phyloP scores from a whole-genome alignment of 2,888 invertebrate species.

The Lasioglossum figueresi region DNA sequence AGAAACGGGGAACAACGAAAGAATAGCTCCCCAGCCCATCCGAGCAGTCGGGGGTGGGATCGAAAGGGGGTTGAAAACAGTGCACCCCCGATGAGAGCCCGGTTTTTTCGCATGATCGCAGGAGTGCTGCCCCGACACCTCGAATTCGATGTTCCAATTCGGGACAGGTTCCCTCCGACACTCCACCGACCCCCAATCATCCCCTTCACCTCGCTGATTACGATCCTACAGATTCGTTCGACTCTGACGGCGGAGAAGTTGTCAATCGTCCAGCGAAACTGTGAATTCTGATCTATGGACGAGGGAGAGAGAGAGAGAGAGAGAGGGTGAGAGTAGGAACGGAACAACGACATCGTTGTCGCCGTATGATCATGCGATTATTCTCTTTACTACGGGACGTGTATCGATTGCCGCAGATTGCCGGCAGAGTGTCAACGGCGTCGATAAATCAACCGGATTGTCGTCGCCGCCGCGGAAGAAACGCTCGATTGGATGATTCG shows the following conservation, averaged over 20 bases:
- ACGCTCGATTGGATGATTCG: constrained; percentile 38
- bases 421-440: constrained; percentile 25
- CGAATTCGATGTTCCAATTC: constrained; percentile 47
- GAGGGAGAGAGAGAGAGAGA: constrained; percentile 30
- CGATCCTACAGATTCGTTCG: constrained; percentile 21
- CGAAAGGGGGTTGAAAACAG: not conserved
- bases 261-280: constrained; percentile 61
- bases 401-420: constrained; percentile 41
- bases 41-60: not conserved
- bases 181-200: constrained; percentile 13
- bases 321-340: constrained; percentile 1
- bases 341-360: not conserved
- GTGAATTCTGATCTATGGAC: constrained; percentile 59
- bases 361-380: constrained; percentile 44
- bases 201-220: not conserved
- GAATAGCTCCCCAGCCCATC: not conserved
- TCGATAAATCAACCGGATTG: constrained; percentile 52
- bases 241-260: constrained; percentile 51
- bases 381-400: constrained; percentile 41
- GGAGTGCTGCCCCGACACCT: constrained; percentile 9
- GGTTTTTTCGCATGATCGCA: constrained; percentile 51
- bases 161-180: constrained; percentile 52
- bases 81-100: not conserved
- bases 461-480: constrained; percentile 27
- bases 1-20: not conserved